Percentiles rank a stretch among this genome's conserved stretches.
Conservation (phyloP, 2,113 vertebrate species). For the Syrmaticus mikado region DNA sequence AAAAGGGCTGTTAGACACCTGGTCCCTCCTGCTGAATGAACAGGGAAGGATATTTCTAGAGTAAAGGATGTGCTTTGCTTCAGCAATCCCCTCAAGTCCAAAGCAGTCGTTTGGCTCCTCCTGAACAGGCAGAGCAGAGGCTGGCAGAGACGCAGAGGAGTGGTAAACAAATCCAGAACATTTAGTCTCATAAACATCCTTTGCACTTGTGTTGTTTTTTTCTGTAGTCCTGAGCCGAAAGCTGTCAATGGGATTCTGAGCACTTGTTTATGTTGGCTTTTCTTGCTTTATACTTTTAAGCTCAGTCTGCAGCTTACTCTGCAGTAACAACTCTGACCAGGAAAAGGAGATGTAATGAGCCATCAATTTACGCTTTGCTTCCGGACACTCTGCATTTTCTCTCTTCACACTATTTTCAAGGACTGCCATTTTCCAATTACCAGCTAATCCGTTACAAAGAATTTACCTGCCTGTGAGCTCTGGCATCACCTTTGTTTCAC, state of each 20-base stretch:
- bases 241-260: slow-evolving; percentile 31
- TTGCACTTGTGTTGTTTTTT: slow-evolving; percentile 4
- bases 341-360: neutral
- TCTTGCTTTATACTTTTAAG: neutral
- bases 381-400: rapidly evolving
- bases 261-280: neutral
- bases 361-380: neutral
- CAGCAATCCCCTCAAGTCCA: neutral
- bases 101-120: neutral
- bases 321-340: neutral
- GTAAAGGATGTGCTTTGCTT: neutral
- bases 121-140: neutral
- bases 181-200: slow-evolving; percentile 63
- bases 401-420: neutral
- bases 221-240: slow-evolving; percentile 25
- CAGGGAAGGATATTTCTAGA: neutral
- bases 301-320: neutral
- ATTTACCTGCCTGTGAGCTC: neutral
- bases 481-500: neutral
- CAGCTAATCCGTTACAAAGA: neutral
- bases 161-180: slow-evolving; percentile 58
- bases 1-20: neutral
- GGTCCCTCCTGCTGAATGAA: neutral
- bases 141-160: slow-evolving; percentile 32
- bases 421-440: neutral